Evolutionary conservation across 2,113 vertebrate genomes (phyloP).

Genomic region (Colossoma macropomum): DNA sequence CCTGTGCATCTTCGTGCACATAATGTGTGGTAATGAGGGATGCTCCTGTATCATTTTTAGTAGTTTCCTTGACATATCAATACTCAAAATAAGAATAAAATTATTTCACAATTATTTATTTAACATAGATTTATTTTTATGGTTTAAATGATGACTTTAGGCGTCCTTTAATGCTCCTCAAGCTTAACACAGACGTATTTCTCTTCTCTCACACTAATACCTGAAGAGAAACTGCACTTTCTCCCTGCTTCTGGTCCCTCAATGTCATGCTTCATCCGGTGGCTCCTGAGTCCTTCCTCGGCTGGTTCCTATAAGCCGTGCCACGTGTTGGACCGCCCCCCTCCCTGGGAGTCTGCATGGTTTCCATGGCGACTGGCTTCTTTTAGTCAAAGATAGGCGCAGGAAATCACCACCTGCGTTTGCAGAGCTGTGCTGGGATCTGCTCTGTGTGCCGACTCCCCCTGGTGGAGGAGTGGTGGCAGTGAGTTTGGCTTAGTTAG

Average conservation of each 20-base stretch:
- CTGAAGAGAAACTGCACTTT: too few relatives aligned
- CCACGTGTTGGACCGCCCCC: conserved; percentile 15
- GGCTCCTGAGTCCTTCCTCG: not conserved
- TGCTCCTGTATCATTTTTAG: too few relatives aligned
- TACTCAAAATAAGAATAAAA: too few relatives aligned
- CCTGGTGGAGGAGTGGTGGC: conserved; percentile 33
- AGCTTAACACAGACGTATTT: too few relatives aligned
- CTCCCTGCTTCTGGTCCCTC: not conserved
- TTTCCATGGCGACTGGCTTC: conserved; percentile 51
- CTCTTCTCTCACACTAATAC: too few relatives aligned
- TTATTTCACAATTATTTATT: too few relatives aligned
- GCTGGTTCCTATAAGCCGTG: not conserved
- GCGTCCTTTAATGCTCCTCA: too few relatives aligned
- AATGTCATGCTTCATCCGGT: not conserved
- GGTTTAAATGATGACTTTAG: too few relatives aligned
- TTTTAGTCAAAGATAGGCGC: conserved; percentile 13
- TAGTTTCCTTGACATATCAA: too few relatives aligned
- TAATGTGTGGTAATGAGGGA: too few relatives aligned
- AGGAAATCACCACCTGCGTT: conserved; percentile 12
- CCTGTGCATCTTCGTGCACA: too few relatives aligned
- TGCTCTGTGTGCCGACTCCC: conserved; percentile 4
- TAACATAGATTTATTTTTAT: too few relatives aligned
- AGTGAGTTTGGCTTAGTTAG: not conserved
- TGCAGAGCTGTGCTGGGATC: not conserved
- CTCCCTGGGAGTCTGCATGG: conserved; percentile 3